phyloP scores from a whole-genome alignment of 2,113 vertebrate genomes.

The Hydrochoerus hydrochaeris region DNA sequence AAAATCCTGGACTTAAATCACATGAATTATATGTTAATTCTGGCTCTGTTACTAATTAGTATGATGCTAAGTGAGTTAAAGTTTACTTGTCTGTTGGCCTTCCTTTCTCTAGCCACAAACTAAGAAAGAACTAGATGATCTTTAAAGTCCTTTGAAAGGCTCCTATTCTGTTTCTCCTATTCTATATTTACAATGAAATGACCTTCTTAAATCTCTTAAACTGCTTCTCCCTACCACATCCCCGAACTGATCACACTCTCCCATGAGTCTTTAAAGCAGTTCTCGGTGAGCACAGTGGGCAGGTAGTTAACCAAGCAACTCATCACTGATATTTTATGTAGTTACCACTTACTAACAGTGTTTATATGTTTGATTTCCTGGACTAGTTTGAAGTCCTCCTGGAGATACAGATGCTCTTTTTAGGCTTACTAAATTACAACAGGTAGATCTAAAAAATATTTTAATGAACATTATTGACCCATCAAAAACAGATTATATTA shows the following conservation, averaged over 20 bases:
- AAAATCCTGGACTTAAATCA: neutral
- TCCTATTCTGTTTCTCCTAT: neutral
- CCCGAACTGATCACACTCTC: neutral
- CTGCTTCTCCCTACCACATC: neutral
- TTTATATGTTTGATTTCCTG: neutral
- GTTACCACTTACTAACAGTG: neutral
- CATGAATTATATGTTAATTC: neutral
- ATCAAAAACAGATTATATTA: neutral
- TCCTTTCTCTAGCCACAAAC: neutral
- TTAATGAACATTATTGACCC: neutral
- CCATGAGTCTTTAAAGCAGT: slow-evolving; percentile 7
- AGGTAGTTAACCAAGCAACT: neutral
- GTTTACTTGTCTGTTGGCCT: neutral
- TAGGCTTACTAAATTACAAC: neutral
- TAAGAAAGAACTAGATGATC: neutral
- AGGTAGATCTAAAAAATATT: neutral
- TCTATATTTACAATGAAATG: neutral
- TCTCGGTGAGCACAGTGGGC: neutral
- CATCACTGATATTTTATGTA: neutral
- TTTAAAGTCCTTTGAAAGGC: neutral
- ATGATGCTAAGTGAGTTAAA: neutral
- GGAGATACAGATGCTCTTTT: neutral
- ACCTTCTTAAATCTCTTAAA: neutral
- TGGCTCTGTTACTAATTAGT: neutral
- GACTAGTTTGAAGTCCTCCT: neutral